Base-by-base conservation (phyloP, 2,888 invertebrate species). In the Sepiola atlantica region DNA sequence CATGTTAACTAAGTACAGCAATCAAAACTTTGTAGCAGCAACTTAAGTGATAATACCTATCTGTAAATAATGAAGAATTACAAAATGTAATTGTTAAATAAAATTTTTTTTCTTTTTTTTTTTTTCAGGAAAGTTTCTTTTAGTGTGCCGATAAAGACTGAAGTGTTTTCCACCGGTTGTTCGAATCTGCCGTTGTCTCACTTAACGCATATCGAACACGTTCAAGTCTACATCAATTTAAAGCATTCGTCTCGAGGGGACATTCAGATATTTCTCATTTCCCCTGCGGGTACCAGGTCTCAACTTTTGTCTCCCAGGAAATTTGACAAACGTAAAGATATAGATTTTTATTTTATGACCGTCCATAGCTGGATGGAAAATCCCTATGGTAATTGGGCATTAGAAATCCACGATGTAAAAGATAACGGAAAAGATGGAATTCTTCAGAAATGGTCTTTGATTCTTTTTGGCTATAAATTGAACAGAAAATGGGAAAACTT, bases 321-420 rank as follows among this genome's bases (percentile, higher is more conserved):
- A 6, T 94, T 95, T 12, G 97, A 97, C 94, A 93, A 95, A 32
- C 94, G 94, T 24, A 55, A 94, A 4, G 95, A 95, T 0, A 96
- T 97, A 90, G 95, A 96, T 94, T 97, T 97, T 94, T 96, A 95
- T 14, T 97, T 97, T 95, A 96, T 97, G 96, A 96, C 97, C 0
- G 97, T 97, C 10, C 96, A 97, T 94, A 96, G 95, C 94, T 97
- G 97, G 97, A 96, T 96, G 55, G 97, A 97, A 94, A 94, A 96
- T 93, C 96, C 97, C 2, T 45, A 55, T 0, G 97, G 97, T 2
- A 95, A 93, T 24, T 97, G 97, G 97, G 95, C 95, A 18, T 94
- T 97, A 6, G 95, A 95, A 90, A 96, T 97, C 16, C 95, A 95
- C 94, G 96, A 96, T 94, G 95, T 3, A 61, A n/a, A 93, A 32